These are phyloP conservation scores for Torymus auratus DNA, from an alignment of 2,888 invertebrate species.

Conservation along the genomic window DNA sequence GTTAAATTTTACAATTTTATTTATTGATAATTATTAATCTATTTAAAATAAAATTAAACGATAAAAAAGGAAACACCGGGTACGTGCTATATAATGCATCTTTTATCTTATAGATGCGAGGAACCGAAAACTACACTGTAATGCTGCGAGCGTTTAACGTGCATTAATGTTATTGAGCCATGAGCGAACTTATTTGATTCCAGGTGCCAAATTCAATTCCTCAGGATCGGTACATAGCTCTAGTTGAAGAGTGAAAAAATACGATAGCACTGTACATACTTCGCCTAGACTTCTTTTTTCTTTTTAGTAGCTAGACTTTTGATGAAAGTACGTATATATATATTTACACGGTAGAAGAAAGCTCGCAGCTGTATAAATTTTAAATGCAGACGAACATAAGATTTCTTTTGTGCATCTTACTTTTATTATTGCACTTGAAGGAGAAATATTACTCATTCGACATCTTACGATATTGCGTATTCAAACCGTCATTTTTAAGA, in stretches of 20 bases:
- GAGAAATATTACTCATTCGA: slow-evolving; percentile 34
- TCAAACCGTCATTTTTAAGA: slow-evolving; percentile 43
- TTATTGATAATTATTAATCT: slow-evolving; percentile 60
- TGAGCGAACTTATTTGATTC: slow-evolving; percentile 47
- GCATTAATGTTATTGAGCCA: slow-evolving; percentile 2
- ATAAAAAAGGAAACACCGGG: slow-evolving; percentile 28
- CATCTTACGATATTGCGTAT: slow-evolving; percentile 24
- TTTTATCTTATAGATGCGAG: slow-evolving; percentile 42
- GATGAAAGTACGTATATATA: slow-evolving; percentile 41
- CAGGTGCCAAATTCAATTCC: slow-evolving; percentile 58
- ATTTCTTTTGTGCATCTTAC: slow-evolving; percentile 30
- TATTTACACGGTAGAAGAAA: slow-evolving; percentile 44
- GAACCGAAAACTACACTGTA: neutral
- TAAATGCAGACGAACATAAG: slow-evolving; percentile 28
- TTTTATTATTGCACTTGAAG: slow-evolving; percentile 33
- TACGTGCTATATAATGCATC: slow-evolving; percentile 39
- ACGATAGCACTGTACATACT: slow-evolving; percentile 57
- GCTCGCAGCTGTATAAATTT: slow-evolving; percentile 37
- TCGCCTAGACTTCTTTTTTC: slow-evolving; percentile 49
- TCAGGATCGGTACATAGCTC: slow-evolving; percentile 45
- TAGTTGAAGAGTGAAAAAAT: slow-evolving; percentile 58
- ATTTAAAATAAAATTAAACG: slow-evolving; percentile 52
- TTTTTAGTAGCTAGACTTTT: slow-evolving; percentile 39
- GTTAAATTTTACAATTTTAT: slow-evolving; percentile 57
- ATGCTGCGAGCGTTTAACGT: slow-evolving; percentile 15